These are phyloP conservation scores for Drosophila parthenogenetica DNA, from an alignment of 2,888 invertebrate genomes.

Conservation along the genomic window DNA sequence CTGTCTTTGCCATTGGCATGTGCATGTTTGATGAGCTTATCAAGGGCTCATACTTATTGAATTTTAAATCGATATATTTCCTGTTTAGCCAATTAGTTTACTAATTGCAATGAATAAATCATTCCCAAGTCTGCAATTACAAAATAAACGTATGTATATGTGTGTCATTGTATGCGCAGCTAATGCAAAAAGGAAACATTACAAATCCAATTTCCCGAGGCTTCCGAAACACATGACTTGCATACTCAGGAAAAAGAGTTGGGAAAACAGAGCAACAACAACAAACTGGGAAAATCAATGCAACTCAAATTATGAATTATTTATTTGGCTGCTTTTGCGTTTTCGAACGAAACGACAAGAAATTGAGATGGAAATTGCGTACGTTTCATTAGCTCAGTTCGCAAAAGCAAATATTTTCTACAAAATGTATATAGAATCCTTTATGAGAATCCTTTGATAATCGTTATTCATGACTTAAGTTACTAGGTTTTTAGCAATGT, in stretches of 20 bases:
- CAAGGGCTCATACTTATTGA: constrained; percentile 68
- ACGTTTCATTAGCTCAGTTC: background rate
- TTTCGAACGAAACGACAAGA: background rate
- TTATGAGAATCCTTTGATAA: background rate
- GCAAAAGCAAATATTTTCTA: background rate
- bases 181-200: constrained; percentile 2
- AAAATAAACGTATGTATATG: constrained; percentile 5
- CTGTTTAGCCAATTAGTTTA: constrained; percentile 62
- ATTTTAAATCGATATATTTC: constrained; percentile 73
- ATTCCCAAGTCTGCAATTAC: constrained; percentile 49
- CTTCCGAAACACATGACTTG: constrained; percentile 11
- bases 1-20: constrained; percentile 10
- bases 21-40: constrained; percentile 71
- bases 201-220: constrained; percentile 8
- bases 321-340: background rate
- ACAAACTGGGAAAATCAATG: constrained; percentile 1
- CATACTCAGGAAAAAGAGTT: constrained; percentile 11
- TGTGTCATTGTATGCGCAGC: background rate
- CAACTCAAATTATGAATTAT: constrained; percentile 31
- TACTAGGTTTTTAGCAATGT: no score
- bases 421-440: background rate
- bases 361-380: background rate
- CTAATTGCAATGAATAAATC: constrained; percentile 69
- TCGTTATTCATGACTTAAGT: background rate
- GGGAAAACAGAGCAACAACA: background rate